A percentile compares a stretch with the other conserved stretches of the same genome.
phyloP scores from a whole-genome alignment of 2,888 invertebrate species.

The Drosophila subsilvestris region DNA sequence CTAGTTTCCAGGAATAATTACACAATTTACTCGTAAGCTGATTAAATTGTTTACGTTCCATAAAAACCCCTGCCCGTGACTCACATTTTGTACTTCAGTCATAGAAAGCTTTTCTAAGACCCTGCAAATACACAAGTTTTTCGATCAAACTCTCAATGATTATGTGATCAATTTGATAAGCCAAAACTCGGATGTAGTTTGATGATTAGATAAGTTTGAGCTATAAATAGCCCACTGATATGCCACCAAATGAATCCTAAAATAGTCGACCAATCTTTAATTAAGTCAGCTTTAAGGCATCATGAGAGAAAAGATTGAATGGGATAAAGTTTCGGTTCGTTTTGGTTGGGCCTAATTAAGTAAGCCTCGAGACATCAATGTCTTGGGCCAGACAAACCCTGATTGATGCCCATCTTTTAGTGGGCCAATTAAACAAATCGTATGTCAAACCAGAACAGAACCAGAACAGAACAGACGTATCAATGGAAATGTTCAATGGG shows the following conservation, averaged over 20 bases:
- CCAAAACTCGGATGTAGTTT: neutral
- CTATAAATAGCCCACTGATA: neutral
- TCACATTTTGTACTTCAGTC: neutral
- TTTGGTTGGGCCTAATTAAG: slow-evolving; percentile 46
- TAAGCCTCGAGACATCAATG: slow-evolving; percentile 38
- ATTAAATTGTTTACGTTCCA: neutral
- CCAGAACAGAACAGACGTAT: slow-evolving; percentile 21
- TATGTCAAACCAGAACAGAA: slow-evolving; percentile 54
- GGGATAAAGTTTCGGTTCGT: slow-evolving; percentile 1
- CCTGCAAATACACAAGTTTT: neutral
- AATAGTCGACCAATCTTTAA: neutral
- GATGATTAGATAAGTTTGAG: slow-evolving; percentile 1
- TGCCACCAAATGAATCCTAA: neutral
- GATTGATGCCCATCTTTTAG: slow-evolving; percentile 76
- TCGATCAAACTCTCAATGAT: neutral
- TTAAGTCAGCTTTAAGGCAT: slow-evolving; percentile 11
- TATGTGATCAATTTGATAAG: too few species aligned
- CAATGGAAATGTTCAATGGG: slow-evolving; percentile 21
- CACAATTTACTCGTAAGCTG: neutral
- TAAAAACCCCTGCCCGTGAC: neutral
- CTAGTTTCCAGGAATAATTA: neutral
- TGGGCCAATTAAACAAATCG: slow-evolving; percentile 71
- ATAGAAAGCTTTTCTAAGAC: neutral
- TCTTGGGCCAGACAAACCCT: slow-evolving; percentile 39
- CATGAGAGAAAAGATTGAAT: neutral